phyloP scores from a whole-genome alignment of 2,888 invertebrate genomes.

The Eledone cirrhosa region DNA sequence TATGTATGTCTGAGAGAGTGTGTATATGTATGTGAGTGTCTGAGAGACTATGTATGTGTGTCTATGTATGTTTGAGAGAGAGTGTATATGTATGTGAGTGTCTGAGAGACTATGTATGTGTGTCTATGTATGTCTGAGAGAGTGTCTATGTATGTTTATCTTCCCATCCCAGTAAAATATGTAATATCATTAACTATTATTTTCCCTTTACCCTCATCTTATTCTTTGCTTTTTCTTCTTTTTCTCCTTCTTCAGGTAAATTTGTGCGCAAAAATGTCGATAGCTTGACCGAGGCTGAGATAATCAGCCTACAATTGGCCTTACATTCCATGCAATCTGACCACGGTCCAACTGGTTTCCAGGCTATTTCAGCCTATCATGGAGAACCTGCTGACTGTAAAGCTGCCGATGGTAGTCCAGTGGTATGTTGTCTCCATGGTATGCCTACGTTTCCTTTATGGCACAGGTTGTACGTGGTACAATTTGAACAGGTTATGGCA shows the following conservation, averaged over 20 bases:
- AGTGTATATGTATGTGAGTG: no score
- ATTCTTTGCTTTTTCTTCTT: no score
- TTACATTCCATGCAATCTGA: conserved; percentile 35
- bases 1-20: no score
- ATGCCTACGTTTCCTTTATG: conserved; percentile 39
- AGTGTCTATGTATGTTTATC: no score
- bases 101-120: no score
- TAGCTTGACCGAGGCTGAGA: conserved; percentile 33
- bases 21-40: no score
- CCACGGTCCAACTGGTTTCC: conserved; percentile 33
- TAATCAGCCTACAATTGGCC: conserved; percentile 34
- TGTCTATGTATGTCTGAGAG: no score
- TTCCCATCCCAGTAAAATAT: no score
- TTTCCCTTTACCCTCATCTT: no score
- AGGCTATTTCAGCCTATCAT: conserved; percentile 38
- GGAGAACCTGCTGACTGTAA: conserved; percentile 38
- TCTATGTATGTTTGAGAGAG: no score
- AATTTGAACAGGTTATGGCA: conserved; percentile 33
- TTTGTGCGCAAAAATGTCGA: conserved; percentile 40
- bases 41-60: no score
- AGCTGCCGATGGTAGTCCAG: conserved; percentile 22
- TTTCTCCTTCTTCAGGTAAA: conserved; percentile 22
- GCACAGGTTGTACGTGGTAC: conserved; percentile 38
- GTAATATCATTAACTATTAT: no score
- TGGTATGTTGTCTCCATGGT: conserved; percentile 39